A percentile compares a stretch with the other conserved stretches of the same genome.
These are phyloP conservation scores for Dysdera silvatica DNA, from an alignment of 1,140 invertebrate genomes.

Conservation along the genomic window DNA sequence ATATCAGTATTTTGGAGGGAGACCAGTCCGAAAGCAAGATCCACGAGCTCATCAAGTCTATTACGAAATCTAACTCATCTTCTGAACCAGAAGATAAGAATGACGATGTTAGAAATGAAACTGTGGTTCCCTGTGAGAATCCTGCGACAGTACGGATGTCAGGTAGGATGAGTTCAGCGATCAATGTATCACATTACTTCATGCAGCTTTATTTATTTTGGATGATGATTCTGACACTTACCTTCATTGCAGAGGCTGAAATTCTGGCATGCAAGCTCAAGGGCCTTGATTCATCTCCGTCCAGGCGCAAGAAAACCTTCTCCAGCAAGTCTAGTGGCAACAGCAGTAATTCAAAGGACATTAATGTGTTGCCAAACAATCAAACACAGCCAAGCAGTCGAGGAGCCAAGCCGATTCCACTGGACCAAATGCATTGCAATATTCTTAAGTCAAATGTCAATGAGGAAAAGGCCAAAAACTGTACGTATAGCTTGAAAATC, in stretches of 20 bases:
- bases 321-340: slow-evolving; percentile 6
- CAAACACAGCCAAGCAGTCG: slow-evolving; percentile 44
- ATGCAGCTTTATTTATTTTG: neutral
- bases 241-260: slow-evolving; percentile 42
- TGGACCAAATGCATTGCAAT: slow-evolving; percentile 87
- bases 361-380: slow-evolving; percentile 49
- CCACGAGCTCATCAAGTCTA: slow-evolving; percentile 55
- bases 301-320: slow-evolving; percentile 17
- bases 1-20: slow-evolving; percentile 27
- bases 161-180: slow-evolving; percentile 17
- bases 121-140: no score
- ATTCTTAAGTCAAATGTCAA: slow-evolving; percentile 69
- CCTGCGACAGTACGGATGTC: no score
- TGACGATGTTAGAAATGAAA: no score
- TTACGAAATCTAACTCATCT: slow-evolving; percentile 50
- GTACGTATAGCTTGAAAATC: slow-evolving; percentile 12
- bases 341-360: slow-evolving; percentile 22
- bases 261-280: slow-evolving; percentile 43
- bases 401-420: slow-evolving; percentile 61
- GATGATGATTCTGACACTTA: slow-evolving; percentile 14
- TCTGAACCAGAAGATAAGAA: slow-evolving; percentile 27
- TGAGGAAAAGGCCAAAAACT: slow-evolving; percentile 27
- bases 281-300: slow-evolving; percentile 41
- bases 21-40: slow-evolving; percentile 50
- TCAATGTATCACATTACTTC: no score